phyloP scores from a whole-genome alignment of 2,797 vertebrate species.

The Notolabrus celidotus region DNA sequence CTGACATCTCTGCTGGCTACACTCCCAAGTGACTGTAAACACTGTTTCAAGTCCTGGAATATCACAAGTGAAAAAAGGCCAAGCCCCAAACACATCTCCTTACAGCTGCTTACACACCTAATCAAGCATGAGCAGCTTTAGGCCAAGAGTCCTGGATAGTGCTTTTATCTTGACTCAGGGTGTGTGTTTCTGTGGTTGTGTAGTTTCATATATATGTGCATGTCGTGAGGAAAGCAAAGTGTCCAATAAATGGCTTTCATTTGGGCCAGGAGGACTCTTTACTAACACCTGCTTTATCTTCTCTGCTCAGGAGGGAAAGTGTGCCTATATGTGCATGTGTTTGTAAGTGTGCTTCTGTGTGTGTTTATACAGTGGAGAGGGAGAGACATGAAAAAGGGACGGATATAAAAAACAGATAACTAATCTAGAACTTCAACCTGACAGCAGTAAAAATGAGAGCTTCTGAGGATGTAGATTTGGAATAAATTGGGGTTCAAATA shows the following conservation, averaged over 20 bases:
- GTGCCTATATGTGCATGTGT: constrained; percentile 12
- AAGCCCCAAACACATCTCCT: constrained; percentile 38
- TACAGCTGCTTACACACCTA: constrained; percentile 63
- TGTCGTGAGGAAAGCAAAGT: constrained; percentile 50
- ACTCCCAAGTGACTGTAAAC: constrained; percentile 16
- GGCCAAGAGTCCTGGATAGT: constrained; percentile 52
- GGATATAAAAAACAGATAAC: constrained; percentile 39
- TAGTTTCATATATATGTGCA: constrained; percentile 27
- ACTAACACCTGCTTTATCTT: constrained; percentile 76
- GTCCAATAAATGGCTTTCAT: constrained; percentile 78
- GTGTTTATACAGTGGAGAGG: neutral
- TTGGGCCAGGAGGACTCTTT: constrained; percentile 70
- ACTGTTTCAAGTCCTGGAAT: constrained; percentile 32
- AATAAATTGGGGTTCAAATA: constrained; percentile 47
- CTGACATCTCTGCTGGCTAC: constrained; percentile 5
- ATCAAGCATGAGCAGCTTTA: constrained; percentile 67
- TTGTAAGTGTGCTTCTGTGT: neutral
- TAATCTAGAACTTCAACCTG: constrained; percentile 57
- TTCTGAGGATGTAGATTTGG: constrained; percentile 50
- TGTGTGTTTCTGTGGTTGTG: constrained; percentile 51
- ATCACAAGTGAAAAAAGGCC: constrained; percentile 29
- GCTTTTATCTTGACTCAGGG: constrained; percentile 58
- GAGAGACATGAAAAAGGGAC: neutral
- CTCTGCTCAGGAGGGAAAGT: constrained; percentile 62
- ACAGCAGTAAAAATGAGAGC: constrained; percentile 37